Conservation (phyloP, 1,140 invertebrate species). For the Reticulitermes speratus region DNA sequence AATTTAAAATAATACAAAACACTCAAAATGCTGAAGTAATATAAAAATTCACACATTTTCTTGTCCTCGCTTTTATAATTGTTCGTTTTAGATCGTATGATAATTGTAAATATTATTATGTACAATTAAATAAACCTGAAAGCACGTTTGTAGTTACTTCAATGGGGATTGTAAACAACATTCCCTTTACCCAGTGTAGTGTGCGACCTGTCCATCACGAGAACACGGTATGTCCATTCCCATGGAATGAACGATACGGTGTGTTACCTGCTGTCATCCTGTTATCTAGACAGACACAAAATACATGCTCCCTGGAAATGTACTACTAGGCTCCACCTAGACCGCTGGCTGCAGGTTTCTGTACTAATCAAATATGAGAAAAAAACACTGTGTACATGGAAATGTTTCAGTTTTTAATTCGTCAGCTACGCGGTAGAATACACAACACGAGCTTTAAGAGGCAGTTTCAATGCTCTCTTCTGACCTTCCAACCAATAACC, state of each 20-base stretch:
- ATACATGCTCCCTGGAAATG: background rate
- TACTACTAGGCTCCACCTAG: slow-evolving; percentile 10
- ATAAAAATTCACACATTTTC: too few species aligned
- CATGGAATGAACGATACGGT: slow-evolving; percentile 15
- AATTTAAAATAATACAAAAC: too few species aligned
- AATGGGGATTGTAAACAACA: too few species aligned
- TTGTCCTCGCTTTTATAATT: too few species aligned
- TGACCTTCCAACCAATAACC: background rate
- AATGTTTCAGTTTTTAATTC: background rate
- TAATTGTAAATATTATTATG: too few species aligned
- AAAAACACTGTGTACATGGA: background rate
- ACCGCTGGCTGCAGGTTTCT: background rate
- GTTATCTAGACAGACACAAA: slow-evolving; percentile 8
- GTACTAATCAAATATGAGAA: background rate
- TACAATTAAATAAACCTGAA: too few species aligned
- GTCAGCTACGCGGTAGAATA: background rate
- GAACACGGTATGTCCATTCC: slow-evolving; percentile 9
- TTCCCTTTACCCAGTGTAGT: background rate
- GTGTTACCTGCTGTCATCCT: slow-evolving; percentile 13
- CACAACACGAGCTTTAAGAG: background rate
- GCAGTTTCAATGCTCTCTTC: background rate
- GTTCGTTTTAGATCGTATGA: too few species aligned
- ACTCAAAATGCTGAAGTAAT: too few species aligned
- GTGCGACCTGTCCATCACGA: background rate
- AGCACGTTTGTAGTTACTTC: too few species aligned